phyloP scores from a whole-genome alignment of 2,888 invertebrate species.

The Phalera bucephala region DNA sequence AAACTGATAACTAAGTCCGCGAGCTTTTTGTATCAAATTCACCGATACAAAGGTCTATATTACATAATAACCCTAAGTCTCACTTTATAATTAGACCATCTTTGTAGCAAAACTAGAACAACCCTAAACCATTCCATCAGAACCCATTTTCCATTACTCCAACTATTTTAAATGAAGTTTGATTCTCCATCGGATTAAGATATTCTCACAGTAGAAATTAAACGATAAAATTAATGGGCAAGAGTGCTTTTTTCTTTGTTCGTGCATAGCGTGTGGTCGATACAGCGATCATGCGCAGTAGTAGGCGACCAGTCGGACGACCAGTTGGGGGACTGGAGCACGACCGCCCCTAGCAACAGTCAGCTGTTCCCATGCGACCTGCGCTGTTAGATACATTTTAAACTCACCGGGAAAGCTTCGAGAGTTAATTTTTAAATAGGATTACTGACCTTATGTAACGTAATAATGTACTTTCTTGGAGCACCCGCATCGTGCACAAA shows the following conservation, averaged over 20 bases:
- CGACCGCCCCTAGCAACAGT: neutral
- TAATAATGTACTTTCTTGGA: no score
- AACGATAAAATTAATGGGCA: no score
- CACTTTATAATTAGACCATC: neutral
- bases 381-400: neutral
- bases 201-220: neutral
- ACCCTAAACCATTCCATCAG: neutral
- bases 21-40: no score
- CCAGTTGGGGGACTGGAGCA: neutral
- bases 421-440: neutral
- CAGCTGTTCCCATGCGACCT: conserved; percentile 1
- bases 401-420: neutral
- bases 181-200: neutral
- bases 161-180: neutral
- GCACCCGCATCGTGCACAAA: no score
- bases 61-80: no score
- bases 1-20: no score
- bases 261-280: neutral
- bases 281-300: conserved; percentile 2
- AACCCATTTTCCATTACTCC: neutral
- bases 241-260: neutral
- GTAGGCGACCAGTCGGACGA: neutral
- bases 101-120: neutral
- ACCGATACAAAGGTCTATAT: no score
- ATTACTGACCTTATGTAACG: conserved; percentile 10